Base-by-base conservation (phyloP, 2,888 invertebrate species). In the Callimorpha dominula region DNA sequence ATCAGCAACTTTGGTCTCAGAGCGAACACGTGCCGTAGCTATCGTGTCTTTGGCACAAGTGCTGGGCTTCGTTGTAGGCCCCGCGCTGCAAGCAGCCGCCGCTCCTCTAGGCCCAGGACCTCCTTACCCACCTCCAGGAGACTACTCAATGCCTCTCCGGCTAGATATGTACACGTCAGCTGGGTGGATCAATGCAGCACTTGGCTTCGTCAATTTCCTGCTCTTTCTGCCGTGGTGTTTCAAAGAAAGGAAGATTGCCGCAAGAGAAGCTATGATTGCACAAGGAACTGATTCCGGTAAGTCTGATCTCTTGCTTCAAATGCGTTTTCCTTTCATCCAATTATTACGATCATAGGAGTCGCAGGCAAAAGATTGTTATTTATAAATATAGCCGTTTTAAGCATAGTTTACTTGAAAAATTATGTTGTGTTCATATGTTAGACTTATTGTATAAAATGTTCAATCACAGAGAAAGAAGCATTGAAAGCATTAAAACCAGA, bases 81-180 rank as follows among this genome's bases (percentile, higher is more conserved):
- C 98, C 9, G 98, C 97, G 63, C 93, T 98, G 74, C 98, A 98
- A 94, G 97, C 98, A 1, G 96, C 97, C 4, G 97, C 98, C 0
- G 98, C 98, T 17, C 98, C 98, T 6, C 93, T 98, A 54, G 98
- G 98, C 1, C 96, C 97, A 67, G 94, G 97, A 17, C 83, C 77
- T 15, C 86, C 92, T 46, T 93, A 93, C 85, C 76, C 88, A 14
- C 85, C 90, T 17, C 86, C 86, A 31, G 98, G 97, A 1, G 91
- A 95, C 70, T 88, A 91, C 77, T 89, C 96, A n/a, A 90, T 96
- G 15, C 93, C 96, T 12, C 88, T 98, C 65, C 96, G 97, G 65
- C 93, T 98, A 65, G 97, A 98, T 91, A 98, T 98, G 98, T 98
- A 97, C 94, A 98, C 98, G 0, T 98, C 98, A 14, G 96, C 97